Conservation (phyloP, 2,888 invertebrate genomes). For the Tolmerus cingulatus region DNA sequence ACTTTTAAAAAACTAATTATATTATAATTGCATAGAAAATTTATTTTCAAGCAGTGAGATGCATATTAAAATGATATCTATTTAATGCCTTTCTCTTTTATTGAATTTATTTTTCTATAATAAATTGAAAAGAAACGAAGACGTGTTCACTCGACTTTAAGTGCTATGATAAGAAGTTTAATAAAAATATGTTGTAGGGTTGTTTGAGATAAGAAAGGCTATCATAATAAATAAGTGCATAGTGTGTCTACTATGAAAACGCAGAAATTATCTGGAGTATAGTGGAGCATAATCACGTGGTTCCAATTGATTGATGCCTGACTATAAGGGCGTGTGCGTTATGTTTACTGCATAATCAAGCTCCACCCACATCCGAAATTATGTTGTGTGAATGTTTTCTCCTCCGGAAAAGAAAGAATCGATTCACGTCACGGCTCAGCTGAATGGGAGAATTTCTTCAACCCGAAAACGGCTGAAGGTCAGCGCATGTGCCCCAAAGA, state of each 20-base stretch:
- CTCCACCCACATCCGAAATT: neutral
- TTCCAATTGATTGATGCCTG: neutral
- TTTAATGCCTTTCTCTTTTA: neutral
- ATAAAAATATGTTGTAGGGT: neutral
- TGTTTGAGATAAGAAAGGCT: neutral
- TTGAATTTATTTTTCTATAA: neutral
- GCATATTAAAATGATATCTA: neutral
- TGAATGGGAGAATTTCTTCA: neutral
- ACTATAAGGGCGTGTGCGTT: neutral
- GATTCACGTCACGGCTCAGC: neutral
- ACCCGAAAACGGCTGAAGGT: neutral
- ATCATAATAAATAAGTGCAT: neutral
- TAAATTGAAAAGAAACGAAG: neutral
- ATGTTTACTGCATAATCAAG: neutral
- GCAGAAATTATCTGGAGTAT: no score
- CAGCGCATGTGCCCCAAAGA: neutral
- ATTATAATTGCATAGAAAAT: no score
- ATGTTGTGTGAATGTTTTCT: neutral
- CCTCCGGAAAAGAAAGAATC: neutral
- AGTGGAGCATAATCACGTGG: neutral
- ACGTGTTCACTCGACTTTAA: neutral
- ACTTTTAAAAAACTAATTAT: no score
- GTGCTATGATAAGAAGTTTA: neutral
- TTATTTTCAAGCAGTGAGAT: neutral
- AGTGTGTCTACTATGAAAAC: neutral